These are phyloP conservation scores for Delichon dasypus DNA, from an alignment of 2,797 vertebrate species.

Conservation along the genomic window DNA sequence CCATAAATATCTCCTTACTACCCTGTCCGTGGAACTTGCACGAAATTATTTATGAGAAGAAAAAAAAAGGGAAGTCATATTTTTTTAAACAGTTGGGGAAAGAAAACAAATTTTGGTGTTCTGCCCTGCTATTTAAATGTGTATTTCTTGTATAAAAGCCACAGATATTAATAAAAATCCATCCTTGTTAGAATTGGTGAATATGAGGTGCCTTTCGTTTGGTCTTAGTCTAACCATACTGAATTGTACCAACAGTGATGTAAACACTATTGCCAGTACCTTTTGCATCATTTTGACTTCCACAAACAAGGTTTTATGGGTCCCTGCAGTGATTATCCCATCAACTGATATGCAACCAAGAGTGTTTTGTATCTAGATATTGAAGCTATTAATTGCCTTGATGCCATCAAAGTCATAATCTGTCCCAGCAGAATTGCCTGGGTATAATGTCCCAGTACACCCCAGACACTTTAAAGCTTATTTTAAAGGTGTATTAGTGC, in stretches of 20 bases:
- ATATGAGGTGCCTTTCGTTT: slow-evolving; percentile 41
- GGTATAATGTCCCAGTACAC: background rate
- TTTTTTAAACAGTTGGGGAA: background rate
- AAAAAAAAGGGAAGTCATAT: background rate
- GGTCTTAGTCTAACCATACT: background rate
- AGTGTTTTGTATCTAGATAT: slow-evolving; percentile 31
- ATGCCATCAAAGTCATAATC: slow-evolving; percentile 45
- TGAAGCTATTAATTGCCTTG: slow-evolving; percentile 53
- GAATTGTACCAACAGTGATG: slow-evolving; percentile 12
- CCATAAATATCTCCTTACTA: background rate
- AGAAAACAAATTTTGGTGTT: slow-evolving; percentile 7
- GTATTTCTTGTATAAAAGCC: slow-evolving; percentile 55
- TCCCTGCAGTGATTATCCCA: slow-evolving; percentile 32
- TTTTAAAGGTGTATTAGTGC: background rate
- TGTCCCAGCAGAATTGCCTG: background rate
- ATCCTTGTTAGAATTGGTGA: slow-evolving; percentile 28
- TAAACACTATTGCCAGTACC: slow-evolving; percentile 11
- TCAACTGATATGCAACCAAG: slow-evolving; percentile 13
- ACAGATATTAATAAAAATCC: slow-evolving; percentile 40
- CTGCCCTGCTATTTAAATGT: slow-evolving; percentile 38
- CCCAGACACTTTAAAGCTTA: background rate
- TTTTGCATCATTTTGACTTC: slow-evolving; percentile 56
- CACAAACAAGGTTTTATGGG: slow-evolving; percentile 52
- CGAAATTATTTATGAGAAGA: background rate
- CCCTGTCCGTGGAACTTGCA: background rate